Conservation (phyloP, 1,140 invertebrate species). For the Medauroidea extradentata region DNA sequence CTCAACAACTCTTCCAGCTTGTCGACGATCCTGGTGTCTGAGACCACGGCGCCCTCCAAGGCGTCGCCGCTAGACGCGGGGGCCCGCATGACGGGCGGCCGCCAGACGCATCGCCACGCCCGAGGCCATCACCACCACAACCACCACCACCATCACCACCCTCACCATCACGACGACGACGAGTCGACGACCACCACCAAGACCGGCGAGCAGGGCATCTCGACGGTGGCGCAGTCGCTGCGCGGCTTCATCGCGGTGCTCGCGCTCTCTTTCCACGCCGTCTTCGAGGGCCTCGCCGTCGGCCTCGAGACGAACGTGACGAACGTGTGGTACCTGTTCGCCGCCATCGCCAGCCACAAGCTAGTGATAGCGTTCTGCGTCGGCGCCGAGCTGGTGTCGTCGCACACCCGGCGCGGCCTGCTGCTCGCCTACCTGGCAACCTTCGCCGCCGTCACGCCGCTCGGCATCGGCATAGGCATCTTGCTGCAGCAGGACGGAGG, state of each 20-base stretch:
- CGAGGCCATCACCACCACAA: neutral
- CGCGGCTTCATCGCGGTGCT: constrained; percentile 62
- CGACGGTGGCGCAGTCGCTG: constrained; percentile 44
- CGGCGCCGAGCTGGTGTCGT: constrained; percentile 61
- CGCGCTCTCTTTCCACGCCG: constrained; percentile 73
- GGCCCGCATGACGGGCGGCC: constrained; percentile 19
- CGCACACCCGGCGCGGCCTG: constrained; percentile 51
- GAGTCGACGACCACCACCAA: constrained; percentile 6
- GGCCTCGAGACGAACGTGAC: constrained; percentile 61
- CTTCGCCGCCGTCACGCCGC: constrained; percentile 63
- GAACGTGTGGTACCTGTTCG: constrained; percentile 62
- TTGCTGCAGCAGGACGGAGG: constrained; percentile 34
- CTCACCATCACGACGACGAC: too few species aligned
- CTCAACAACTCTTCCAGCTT: constrained; percentile 16
- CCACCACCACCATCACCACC: constrained; percentile 9
- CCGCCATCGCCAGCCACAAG: constrained; percentile 70
- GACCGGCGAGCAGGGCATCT: neutral
- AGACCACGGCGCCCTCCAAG: neutral
- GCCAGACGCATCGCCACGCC: neutral
- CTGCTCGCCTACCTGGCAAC: constrained; percentile 56
- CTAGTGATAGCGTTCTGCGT: constrained; percentile 68
- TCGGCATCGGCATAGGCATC: constrained; percentile 60
- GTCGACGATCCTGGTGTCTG: constrained; percentile 7
- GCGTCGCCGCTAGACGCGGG: constrained; percentile 4
- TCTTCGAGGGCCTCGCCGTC: constrained; percentile 78